Base-by-base conservation (phyloP, 2,888 invertebrate genomes). In the Melikaiella ostensackeni region DNA sequence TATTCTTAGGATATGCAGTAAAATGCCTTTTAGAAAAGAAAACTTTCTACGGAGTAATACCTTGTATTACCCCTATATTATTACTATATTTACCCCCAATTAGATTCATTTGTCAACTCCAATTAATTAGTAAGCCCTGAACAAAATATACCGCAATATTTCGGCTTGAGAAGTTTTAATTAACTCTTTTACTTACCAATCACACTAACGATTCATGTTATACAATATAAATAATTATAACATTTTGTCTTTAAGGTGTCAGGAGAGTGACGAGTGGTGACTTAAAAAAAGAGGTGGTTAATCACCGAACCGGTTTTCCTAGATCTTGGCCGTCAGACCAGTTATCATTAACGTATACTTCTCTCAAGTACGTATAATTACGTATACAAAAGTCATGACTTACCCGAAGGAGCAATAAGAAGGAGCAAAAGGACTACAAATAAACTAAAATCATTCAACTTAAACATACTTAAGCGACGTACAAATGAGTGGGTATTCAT, bases 401-500 rank as follows among this genome's bases (percentile, higher is more conserved):
- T 46, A 27, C 24, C 27, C 24, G n/a, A 13, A 46, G 24, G 27
- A 66, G 42, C 24, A 46, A 38, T 30, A 30, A 66, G 19, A 21
- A 46, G 24, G 38, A 66, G 42, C 38, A 46, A 46, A 66, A 42
- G 27, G 66, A 66, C 11, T 46, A 42, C 6, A 46, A 46, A 66
- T 66, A 21, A 27, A 42, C 27, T 42, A 19, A 66, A 66, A 66
- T 66, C 42, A 27, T 66, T 66, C 66, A 38, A 46, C 66, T 66
- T 66, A 46, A 66, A 46, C 46, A 46, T 66, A 66, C 66, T 66
- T 66, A 46, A 46, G 66, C 46, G 66, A 46, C 66, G 46, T 42
- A 66, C 46, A 66, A 66, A 66, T 66, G n/a, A 66, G 42, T 30
- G 42, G 46, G n/a, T 66, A 46, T 66, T 66, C 66, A 66, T 46